These are phyloP conservation scores for Lampris incognitus DNA, from an alignment of 2,113 vertebrate species.

Conservation along the genomic window DNA sequence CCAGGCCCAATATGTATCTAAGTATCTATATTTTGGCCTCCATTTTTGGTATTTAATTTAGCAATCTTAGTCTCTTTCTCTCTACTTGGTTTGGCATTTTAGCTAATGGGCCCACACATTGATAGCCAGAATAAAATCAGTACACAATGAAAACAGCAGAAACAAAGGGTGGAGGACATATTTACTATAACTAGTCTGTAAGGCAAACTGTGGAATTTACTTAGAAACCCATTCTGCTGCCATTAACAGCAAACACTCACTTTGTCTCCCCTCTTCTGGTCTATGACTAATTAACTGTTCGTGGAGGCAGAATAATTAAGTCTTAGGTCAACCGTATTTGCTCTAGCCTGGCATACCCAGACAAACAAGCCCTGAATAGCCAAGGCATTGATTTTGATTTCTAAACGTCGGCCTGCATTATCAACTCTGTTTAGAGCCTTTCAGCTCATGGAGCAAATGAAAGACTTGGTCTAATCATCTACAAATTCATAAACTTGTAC, in stretches of 20 bases:
- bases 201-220: conserved; percentile 22
- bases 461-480: not conserved
- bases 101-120: too few relatives aligned
- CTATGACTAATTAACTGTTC: not conserved
- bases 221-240: conserved; percentile 1
- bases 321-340: conserved; percentile 7
- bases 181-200: conserved; percentile 24
- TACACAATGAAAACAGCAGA: not conserved
- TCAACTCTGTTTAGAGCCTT: not conserved
- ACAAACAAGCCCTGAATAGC: conserved; percentile 18
- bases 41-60: too few relatives aligned
- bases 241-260: conserved; percentile 8
- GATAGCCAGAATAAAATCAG: not conserved
- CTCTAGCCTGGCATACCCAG: not conserved
- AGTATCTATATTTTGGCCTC: too few relatives aligned
- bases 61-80: too few relatives aligned
- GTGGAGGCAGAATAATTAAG: not conserved
- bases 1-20: too few relatives aligned
- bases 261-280: conserved; percentile 12
- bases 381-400: conserved; percentile 1
- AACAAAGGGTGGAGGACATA: not conserved
- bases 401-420: conserved; percentile 11
- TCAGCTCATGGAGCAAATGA: not conserved
- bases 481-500: not conserved
- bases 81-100: too few relatives aligned